Evolutionary conservation across 2,888 invertebrate species (phyloP).

Genomic region (Selenia dentaria): DNA sequence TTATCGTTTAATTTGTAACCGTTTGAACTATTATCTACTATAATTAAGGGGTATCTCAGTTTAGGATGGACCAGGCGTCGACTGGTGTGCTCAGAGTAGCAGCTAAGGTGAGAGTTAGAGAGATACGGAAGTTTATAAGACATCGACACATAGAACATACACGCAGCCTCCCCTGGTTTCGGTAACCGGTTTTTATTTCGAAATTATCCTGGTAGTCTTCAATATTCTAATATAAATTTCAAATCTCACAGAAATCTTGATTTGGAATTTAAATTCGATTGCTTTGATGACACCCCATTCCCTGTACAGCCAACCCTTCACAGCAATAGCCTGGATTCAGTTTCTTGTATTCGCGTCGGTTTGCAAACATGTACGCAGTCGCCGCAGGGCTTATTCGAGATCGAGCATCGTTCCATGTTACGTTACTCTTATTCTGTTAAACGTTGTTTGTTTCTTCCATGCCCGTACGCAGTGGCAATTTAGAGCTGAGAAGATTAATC

Average conservation of each 20-base stretch:
- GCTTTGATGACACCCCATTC: conserved; percentile 37
- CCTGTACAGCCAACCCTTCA: conserved; percentile 56
- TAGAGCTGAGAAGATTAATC: conserved; percentile 57
- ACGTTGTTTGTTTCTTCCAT: conserved; percentile 71
- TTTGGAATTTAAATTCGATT: conserved; percentile 29
- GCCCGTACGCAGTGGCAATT: conserved; percentile 56
- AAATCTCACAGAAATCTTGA: conserved; percentile 28
- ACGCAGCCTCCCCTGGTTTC: conserved; percentile 66
- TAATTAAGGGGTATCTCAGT: conserved; percentile 81
- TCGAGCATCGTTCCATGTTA: conserved; percentile 77
- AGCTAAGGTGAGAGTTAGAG: conserved; percentile 69
- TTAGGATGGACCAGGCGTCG: conserved; percentile 84
- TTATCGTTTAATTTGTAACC: conserved; percentile 83
- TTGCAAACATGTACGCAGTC: conserved; percentile 68
- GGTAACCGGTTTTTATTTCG: conserved; percentile 64
- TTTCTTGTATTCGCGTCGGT: conserved; percentile 67
- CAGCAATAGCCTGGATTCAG: conserved; percentile 75
- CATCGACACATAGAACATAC: conserved; percentile 73
- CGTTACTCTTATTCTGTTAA: conserved; percentile 76
- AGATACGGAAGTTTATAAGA: conserved; percentile 69
- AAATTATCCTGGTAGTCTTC: conserved; percentile 51
- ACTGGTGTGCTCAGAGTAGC: conserved; percentile 75
- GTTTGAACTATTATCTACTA: conserved; percentile 81
- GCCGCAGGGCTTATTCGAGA: conserved; percentile 80
- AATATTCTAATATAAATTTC: conserved; percentile 20